phyloP scores from a whole-genome alignment of 92 coral and sea anemone genomes.

The Porites rus region DNA sequence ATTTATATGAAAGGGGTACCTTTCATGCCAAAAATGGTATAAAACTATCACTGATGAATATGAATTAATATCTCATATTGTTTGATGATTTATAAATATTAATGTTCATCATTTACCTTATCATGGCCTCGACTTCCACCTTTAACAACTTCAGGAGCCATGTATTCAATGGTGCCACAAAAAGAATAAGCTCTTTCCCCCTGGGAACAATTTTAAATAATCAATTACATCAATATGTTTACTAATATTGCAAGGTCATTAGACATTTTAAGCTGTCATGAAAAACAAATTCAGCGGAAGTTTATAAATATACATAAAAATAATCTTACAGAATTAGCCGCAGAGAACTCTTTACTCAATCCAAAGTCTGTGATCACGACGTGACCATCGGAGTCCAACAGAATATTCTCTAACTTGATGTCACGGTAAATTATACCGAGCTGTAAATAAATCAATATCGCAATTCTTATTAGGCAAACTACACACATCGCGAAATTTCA shows the following conservation, averaged over 20 bases:
- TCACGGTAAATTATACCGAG: constrained; percentile 99
- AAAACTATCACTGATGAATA: not conserved
- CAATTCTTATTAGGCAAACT: not conserved
- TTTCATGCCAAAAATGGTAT: too few relatives aligned
- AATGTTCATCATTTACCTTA: constrained; percentile 67
- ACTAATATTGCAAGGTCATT: not conserved
- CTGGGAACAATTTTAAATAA: constrained; percentile 43
- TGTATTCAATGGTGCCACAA: constrained; percentile 99
- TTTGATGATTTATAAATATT: not conserved
- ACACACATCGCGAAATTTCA: not conserved
- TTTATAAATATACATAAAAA: not conserved
- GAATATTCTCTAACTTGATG: constrained; percentile 94
- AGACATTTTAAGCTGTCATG: not conserved
- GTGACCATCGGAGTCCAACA: constrained; percentile 92
- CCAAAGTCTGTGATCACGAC: constrained; percentile 99
- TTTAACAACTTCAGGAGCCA: constrained; percentile 99
- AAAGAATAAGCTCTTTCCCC: constrained; percentile 96
- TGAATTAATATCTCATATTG: not conserved
- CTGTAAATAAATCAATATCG: constrained; percentile 58
- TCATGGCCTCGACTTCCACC: constrained; percentile 98
- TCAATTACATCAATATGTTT: not conserved
- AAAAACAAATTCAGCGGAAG: constrained; percentile 10
- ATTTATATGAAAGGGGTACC: too few relatives aligned
- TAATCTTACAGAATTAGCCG: constrained; percentile 88
- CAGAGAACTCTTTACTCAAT: constrained; percentile 92